phyloP scores from a whole-genome alignment of 2,888 invertebrate species.

The Hymenopus coronatus region DNA sequence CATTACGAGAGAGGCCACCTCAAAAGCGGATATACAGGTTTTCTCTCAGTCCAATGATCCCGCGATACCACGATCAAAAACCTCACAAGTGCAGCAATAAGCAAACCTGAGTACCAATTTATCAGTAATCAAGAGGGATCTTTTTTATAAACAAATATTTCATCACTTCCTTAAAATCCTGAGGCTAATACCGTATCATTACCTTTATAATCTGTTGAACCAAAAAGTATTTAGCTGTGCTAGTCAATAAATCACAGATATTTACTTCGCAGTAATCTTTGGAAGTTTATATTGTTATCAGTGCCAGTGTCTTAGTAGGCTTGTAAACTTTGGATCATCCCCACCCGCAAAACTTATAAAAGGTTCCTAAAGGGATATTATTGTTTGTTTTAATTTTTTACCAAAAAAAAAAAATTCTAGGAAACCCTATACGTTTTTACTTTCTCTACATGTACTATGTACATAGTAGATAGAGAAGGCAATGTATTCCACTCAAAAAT shows the following conservation, averaged over 20 bases:
- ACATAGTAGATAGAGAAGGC: too few relatives aligned
- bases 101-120: constrained; percentile 1
- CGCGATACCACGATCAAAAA: neutral
- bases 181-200: neutral
- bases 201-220: neutral
- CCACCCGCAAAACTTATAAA: too few relatives aligned
- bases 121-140: neutral
- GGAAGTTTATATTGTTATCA: too few relatives aligned
- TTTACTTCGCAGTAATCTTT: neutral
- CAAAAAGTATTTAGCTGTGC: too few relatives aligned
- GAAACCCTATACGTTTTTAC: too few relatives aligned
- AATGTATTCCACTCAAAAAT: too few relatives aligned
- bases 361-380: too few relatives aligned
- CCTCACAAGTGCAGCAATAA: neutral
- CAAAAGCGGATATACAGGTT: constrained; percentile 16
- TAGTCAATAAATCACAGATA: neutral
- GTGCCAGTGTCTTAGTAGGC: too few relatives aligned
- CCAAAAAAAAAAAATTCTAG: too few relatives aligned
- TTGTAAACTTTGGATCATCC: too few relatives aligned
- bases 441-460: too few relatives aligned
- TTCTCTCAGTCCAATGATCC: neutral
- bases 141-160: neutral
- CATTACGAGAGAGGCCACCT: constrained; percentile 5
- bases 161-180: neutral
- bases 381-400: too few relatives aligned